Percentiles rank a stretch among this genome's conserved stretches.
Conservation (phyloP, 2,113 vertebrate genomes). For the Cheilinus undulatus region DNA sequence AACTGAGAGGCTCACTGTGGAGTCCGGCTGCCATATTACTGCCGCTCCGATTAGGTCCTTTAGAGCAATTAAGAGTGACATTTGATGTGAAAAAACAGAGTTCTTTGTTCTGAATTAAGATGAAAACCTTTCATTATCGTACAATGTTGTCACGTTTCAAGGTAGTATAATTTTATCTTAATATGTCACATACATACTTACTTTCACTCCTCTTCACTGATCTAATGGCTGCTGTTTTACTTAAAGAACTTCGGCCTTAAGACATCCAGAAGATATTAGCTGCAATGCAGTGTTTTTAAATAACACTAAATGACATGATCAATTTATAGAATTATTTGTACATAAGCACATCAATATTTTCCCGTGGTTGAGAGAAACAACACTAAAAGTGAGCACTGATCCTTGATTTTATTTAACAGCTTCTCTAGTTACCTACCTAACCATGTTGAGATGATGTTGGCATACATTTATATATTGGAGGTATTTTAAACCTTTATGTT, state of each 20-base stretch:
- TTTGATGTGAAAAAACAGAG: slow-evolving; percentile 8
- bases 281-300: neutral
- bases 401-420: neutral
- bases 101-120: neutral
- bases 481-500: neutral
- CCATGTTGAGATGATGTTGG: too few species aligned
- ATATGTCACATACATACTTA: neutral
- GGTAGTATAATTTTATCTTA: neutral
- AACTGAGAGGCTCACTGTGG: slow-evolving; percentile 54
- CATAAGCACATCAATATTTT: neutral
- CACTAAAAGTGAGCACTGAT: neutral
- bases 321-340: neutral
- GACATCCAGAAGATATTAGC: neutral
- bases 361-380: neutral
- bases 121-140: neutral
- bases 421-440: too few species aligned
- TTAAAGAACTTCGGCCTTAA: neutral
- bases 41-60: slow-evolving; percentile 41
- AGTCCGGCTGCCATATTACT: slow-evolving; percentile 45
- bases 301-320: neutral
- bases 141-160: neutral
- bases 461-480: neutral
- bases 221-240: neutral
- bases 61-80: slow-evolving; percentile 30
- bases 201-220: neutral